Evolutionary conservation across 2,797 vertebrate genomes (phyloP).

Genomic region (Momotus momota): DNA sequence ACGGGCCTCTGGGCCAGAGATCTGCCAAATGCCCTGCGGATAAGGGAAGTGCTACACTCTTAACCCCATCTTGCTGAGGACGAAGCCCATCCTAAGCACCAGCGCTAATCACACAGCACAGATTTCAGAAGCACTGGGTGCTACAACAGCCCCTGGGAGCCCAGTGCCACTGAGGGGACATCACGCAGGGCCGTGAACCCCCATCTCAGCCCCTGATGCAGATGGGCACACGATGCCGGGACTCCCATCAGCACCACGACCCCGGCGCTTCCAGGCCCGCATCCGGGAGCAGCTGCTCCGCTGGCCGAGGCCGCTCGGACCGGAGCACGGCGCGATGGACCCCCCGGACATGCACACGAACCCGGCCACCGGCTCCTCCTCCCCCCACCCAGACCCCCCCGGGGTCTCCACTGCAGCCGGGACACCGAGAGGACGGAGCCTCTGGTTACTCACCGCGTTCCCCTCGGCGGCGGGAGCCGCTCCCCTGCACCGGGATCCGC

Average conservation of each 20-base stretch:
- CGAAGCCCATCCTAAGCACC: fast-evolving
- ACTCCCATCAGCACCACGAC: neutral
- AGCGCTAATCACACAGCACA: neutral
- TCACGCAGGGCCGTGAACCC: too few relatives aligned
- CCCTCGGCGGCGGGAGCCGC: neutral
- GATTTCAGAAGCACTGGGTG: neutral
- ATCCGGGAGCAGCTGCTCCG: neutral
- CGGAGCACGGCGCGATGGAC: neutral
- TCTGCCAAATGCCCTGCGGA: neutral
- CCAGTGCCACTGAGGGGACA: neutral
- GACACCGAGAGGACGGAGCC: neutral
- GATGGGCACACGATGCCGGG: neutral
- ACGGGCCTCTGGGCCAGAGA: neutral
- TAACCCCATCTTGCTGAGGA: neutral
- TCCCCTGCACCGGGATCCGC: neutral
- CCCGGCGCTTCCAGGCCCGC: neutral
- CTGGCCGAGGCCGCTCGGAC: too few relatives aligned
- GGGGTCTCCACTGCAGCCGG: neutral
- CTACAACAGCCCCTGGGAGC: neutral
- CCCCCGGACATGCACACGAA: neutral
- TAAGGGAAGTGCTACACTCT: fast-evolving
- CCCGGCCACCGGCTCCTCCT: neutral
- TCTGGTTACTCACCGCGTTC: neutral
- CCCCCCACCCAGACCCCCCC: neutral
- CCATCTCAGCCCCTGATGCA: neutral